Conservation (phyloP, 2,888 invertebrate species). For the Caradrina kadenii region DNA sequence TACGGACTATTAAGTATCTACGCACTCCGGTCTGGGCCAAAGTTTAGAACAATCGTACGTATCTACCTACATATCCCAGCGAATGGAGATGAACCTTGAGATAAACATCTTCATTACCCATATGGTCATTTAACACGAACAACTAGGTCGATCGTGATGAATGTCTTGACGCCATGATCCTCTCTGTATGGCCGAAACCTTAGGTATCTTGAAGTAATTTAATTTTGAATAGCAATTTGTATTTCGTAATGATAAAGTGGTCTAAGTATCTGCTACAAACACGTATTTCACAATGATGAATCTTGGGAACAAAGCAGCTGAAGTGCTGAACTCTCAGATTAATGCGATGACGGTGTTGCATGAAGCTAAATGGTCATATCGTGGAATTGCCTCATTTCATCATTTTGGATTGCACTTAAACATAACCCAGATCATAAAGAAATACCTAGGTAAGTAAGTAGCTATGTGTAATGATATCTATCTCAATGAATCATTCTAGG, state of each 20-base stretch:
- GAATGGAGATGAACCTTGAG: constrained; percentile 61
- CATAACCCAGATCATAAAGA: constrained; percentile 29
- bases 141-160: constrained; percentile 77
- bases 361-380: constrained; percentile 46
- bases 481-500: constrained; percentile 19
- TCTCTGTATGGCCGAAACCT: constrained; percentile 33
- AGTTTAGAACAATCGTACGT: constrained; percentile 45
- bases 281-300: constrained; percentile 54
- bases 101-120: constrained; percentile 61
- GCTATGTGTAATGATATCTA: constrained; percentile 22
- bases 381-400: constrained; percentile 48
- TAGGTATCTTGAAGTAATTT: constrained; percentile 45
- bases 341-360: constrained; percentile 48
- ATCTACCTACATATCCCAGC: constrained; percentile 30
- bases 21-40: constrained; percentile 33
- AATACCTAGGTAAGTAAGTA: constrained; percentile 22
- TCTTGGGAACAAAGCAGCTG: constrained; percentile 51
- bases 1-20: constrained; percentile 13
- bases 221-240: constrained; percentile 54
- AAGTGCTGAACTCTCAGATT: constrained; percentile 39
- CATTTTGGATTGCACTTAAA: constrained; percentile 35
- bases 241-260: constrained; percentile 53
- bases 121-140: constrained; percentile 68
- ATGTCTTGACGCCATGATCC: constrained; percentile 65
- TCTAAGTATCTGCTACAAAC: constrained; percentile 27